These are phyloP conservation scores for Hipparchia sbordonii DNA, from an alignment of 2,888 invertebrate species.

Conservation along the genomic window DNA sequence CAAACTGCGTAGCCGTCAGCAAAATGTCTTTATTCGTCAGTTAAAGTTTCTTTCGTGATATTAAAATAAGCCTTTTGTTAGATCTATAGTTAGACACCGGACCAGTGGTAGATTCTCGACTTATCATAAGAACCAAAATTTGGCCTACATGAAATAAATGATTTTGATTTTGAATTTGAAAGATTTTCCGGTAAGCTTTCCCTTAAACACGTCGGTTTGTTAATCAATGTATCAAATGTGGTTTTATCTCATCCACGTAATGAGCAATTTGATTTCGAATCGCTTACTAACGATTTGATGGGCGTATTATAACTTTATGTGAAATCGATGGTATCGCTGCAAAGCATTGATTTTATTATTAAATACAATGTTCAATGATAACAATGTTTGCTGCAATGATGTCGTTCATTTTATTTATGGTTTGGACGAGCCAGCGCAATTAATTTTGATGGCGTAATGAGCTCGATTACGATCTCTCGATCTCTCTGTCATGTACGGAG, in stretches of 20 bases:
- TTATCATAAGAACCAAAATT: no score
- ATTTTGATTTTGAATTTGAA: no score
- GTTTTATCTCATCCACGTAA: conserved; percentile 23
- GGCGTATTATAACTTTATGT: conserved; percentile 30
- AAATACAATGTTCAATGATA: neutral
- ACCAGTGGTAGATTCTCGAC: no score
- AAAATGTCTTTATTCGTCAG: no score
- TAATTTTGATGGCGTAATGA: neutral
- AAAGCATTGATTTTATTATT: conserved; percentile 18
- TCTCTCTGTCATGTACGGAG: neutral
- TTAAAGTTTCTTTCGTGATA: no score
- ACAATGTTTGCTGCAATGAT: conserved; percentile 1
- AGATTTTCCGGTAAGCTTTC: neutral
- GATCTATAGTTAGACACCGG: neutral
- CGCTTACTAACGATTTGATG: conserved; percentile 23
- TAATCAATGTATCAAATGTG: conserved; percentile 6
- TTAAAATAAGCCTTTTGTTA: no score
- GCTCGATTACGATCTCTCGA: neutral
- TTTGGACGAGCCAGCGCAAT: neutral
- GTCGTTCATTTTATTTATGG: conserved; percentile 1
- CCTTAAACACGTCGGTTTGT: conserved; percentile 18
- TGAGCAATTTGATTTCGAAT: conserved; percentile 25
- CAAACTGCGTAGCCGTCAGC: no score
- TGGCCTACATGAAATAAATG: no score
- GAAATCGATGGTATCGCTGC: conserved; percentile 21